These are phyloP conservation scores for Spondyliosoma cantharus DNA, from an alignment of 2,797 vertebrate species.

Conservation along the genomic window DNA sequence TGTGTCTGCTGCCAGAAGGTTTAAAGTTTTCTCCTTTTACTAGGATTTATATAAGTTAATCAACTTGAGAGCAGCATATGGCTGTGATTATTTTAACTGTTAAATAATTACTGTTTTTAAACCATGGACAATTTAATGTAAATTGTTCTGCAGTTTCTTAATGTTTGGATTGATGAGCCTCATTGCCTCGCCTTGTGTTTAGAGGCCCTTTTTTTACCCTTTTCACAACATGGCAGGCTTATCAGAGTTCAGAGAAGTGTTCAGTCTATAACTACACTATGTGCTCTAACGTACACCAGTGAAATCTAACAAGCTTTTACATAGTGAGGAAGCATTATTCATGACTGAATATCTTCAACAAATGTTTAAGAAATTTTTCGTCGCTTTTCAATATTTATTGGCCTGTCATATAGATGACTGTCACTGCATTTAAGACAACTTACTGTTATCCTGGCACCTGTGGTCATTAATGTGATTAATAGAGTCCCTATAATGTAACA, in stretches of 20 bases:
- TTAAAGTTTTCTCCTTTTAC: constrained; percentile 25
- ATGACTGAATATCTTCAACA: background rate
- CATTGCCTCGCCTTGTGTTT: constrained; percentile 68
- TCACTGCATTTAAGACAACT: background rate
- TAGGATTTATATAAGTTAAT: constrained; percentile 66
- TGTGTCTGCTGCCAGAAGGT: constrained; percentile 16
- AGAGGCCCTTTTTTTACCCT: constrained; percentile 35
- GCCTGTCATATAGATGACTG: background rate
- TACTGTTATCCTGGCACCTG: constrained; percentile 1
- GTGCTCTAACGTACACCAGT: background rate
- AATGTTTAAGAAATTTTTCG: background rate
- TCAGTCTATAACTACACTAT: constrained; percentile 9
- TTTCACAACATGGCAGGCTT: constrained; percentile 40
- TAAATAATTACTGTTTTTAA: constrained; percentile 68
- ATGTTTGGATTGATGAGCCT: constrained; percentile 75
- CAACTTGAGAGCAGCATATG: constrained; percentile 68
- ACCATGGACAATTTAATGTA: constrained; percentile 69
- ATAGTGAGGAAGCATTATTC: background rate
- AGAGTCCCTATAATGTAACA: background rate
- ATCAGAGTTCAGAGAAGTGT: constrained; percentile 44
- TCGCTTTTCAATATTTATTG: background rate
- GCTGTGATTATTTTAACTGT: constrained; percentile 70
- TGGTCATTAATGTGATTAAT: background rate
- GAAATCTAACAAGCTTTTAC: background rate
- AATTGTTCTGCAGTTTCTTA: constrained; percentile 67